A percentile compares a stretch with the other conserved stretches of the same genome.
Conservation (phyloP, 2,113 vertebrate species). For the Sylvietta virens region DNA sequence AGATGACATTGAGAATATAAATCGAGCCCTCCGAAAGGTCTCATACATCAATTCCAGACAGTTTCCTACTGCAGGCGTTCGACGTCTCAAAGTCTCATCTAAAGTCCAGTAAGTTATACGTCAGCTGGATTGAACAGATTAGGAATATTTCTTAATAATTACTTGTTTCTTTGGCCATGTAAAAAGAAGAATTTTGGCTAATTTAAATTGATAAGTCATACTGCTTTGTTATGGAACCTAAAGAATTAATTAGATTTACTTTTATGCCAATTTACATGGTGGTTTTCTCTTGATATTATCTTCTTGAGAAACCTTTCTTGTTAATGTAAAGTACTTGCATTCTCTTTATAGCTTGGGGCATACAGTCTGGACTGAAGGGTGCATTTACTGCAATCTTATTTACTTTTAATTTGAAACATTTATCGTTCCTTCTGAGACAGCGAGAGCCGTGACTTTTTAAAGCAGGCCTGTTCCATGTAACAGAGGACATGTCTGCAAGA, state of each 20-base stretch:
- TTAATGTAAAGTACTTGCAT: not conserved
- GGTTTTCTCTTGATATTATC: not conserved
- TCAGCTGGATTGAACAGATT: not conserved
- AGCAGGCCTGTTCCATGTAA: not conserved
- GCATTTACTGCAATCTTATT: not conserved
- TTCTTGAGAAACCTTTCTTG: not conserved
- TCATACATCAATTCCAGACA: conserved; percentile 98
- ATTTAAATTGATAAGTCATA: not conserved
- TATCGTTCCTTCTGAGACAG: not conserved
- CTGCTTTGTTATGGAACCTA: not conserved
- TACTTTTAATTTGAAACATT: not conserved
- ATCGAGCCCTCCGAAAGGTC: conserved; percentile 87
- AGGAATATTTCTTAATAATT: not conserved
- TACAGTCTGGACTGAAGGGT: not conserved
- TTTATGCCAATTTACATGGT: not conserved
- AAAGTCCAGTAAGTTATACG: conserved; percentile 87
- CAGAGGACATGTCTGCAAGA: not conserved
- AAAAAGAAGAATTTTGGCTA: not conserved
- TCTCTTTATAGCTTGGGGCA: not conserved
- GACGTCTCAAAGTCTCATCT: conserved; percentile 87
- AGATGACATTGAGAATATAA: conserved; percentile 91
- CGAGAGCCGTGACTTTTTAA: not conserved
- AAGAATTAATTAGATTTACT: not conserved
- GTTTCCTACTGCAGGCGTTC: conserved; percentile 87
- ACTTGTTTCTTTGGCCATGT: not conserved